Conservation (phyloP, 2,113 vertebrate genomes). For the Amazona vittata region DNA sequence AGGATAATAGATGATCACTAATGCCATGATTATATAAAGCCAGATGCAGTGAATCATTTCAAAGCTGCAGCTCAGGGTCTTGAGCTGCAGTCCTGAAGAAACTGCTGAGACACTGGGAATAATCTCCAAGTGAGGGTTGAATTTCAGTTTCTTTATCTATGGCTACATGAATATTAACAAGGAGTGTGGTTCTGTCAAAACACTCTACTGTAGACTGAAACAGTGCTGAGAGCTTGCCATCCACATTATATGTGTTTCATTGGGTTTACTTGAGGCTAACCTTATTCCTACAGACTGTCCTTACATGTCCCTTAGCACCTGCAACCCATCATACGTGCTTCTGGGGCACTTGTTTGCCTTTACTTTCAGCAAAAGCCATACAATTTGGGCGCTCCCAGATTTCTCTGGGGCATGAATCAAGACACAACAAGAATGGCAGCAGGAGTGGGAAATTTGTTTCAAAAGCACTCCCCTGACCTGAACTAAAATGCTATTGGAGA, state of each 20-base stretch:
- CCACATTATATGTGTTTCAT: background rate
- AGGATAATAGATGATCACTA: background rate
- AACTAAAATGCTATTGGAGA: background rate
- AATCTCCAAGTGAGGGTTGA: background rate
- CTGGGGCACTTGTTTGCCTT: background rate
- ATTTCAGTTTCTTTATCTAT: background rate
- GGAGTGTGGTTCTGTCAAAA: background rate
- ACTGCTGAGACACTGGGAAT: background rate
- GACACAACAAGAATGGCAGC: background rate
- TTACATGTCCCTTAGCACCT: background rate
- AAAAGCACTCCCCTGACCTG: background rate
- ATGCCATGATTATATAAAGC: background rate
- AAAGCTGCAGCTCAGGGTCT: background rate
- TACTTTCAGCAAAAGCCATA: background rate
- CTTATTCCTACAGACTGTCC: background rate
- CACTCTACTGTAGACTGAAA: background rate
- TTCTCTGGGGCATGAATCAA: background rate
- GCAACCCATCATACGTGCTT: background rate
- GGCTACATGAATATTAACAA: background rate
- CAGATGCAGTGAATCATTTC: background rate
- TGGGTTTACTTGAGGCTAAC: accelerated
- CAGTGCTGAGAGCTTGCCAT: background rate
- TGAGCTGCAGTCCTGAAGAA: constrained; percentile 2
- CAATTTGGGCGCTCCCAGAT: background rate
- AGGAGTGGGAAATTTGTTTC: background rate